Evolutionary conservation across 1,140 invertebrate genomes (phyloP), one percentile per base, ranked within the genome.

Genomic region (Euura lappo): DNA sequence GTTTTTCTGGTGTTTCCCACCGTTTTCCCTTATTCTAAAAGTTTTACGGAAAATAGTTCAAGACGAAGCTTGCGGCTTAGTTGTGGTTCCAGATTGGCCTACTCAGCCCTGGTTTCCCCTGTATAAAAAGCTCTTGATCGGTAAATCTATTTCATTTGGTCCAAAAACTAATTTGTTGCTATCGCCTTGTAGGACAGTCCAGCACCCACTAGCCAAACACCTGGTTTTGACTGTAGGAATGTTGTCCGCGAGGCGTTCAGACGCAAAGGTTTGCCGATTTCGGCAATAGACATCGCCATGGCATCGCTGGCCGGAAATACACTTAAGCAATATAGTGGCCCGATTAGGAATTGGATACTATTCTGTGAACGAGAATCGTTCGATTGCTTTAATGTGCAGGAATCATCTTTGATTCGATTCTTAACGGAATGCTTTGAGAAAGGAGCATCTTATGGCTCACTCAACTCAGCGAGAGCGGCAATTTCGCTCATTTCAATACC

Each of bases 111-210:
- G 68, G 68, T 69, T 44, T 44, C 68, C 71, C n/a, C 8, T 67
- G 10, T 72, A 68, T 46, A 6, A 44, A 44, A 68, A n/a, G 44
- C 5, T 67, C 11, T 11, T 10, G 13, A 46, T 66, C n/a, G 13
- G 60, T 8, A 13, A 44, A 13, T 8, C 2, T 42, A 3, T 67
- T 10, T 43, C 13, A n/a, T 68, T 67, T 46, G 65, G 2, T 44
- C 71, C 71, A 66, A 8, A 13, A 44, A 5, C 64, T 44, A n/a
- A 66, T 5, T 10, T 67, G n/a, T 46, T 72, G 46, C 13, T 72
- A 4, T 72, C 71, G 42, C 71, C 71, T 72, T 72, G 65, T 64
- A 72, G 71, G 71, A 6, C 28, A n/a, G 42, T 11, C 5, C 60
- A 72, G 65, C 60, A 66, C 46, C 71, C 71, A n/a, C 64, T 72